A percentile compares a stretch with the other conserved stretches of the same genome.
These are phyloP conservation scores for Regulus satrapa DNA, from an alignment of 2,113 vertebrate genomes.

Conservation along the genomic window DNA sequence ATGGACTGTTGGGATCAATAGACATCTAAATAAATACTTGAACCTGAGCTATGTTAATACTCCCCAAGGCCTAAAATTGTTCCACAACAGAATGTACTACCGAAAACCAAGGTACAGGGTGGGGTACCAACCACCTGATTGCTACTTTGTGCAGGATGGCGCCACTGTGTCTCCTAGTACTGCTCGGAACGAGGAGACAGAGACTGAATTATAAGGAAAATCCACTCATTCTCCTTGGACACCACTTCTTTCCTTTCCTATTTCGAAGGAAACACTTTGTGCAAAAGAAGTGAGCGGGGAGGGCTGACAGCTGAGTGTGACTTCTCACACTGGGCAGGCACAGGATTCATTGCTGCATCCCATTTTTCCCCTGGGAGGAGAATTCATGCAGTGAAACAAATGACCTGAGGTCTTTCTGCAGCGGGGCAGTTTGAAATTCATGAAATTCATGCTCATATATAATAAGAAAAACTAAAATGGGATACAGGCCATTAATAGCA, in stretches of 20 bases:
- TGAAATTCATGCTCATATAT: neutral
- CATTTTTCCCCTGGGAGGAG: neutral
- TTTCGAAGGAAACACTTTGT: neutral
- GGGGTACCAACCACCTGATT: neutral
- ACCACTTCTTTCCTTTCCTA: neutral
- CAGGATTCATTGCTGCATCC: neutral
- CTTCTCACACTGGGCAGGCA: neutral
- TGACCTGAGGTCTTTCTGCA: neutral
- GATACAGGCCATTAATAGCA: neutral
- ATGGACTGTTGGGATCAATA: neutral
- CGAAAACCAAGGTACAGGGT: neutral
- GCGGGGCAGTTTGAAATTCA: neutral
- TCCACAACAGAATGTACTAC: neutral
- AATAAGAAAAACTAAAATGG: neutral
- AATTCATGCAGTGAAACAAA: neutral
- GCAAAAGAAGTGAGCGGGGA: neutral
- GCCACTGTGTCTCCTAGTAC: neutral
- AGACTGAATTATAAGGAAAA: neutral
- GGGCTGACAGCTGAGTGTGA: rapidly evolving
- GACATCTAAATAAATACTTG: neutral
- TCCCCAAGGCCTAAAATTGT: neutral
- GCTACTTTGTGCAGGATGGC: neutral
- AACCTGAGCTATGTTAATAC: neutral
- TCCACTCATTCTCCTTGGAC: neutral
- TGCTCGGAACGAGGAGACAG: neutral